Evolutionary conservation across 2,888 invertebrate genomes (phyloP).

Genomic region (Mylabris sibirica): DNA sequence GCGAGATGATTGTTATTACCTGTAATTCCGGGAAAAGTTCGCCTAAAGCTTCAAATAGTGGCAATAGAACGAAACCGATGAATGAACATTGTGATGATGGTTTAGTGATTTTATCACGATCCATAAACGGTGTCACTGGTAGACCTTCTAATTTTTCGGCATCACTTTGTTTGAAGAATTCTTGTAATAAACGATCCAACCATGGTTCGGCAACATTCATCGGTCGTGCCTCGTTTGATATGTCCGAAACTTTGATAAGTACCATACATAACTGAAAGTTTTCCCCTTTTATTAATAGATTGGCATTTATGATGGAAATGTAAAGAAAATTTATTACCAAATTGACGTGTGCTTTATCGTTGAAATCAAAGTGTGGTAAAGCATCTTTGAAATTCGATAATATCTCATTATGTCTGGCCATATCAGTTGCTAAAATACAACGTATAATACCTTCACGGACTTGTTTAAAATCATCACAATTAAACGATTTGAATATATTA

Average conservation of each 20-base stretch:
- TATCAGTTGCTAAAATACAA: conserved; percentile 79
- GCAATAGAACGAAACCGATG: conserved; percentile 81
- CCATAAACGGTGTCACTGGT: conserved; percentile 87
- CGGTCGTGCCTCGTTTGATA: conserved; percentile 83
- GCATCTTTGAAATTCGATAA: conserved; percentile 75
- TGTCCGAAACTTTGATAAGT: conserved; percentile 84
- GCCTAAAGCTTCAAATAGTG: conserved; percentile 80
- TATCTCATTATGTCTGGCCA: conserved; percentile 82
- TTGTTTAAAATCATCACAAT: conserved; percentile 68
- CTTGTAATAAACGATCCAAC: conserved; percentile 76
- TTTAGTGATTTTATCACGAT: conserved; percentile 83
- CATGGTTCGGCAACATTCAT: conserved; percentile 86
- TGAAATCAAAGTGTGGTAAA: conserved; percentile 71
- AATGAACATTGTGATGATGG: conserved; percentile 85
- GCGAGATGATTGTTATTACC: too few species aligned
- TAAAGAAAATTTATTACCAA: conserved; percentile 64
- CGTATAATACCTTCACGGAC: conserved; percentile 82
- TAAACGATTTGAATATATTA: conserved; percentile 78
- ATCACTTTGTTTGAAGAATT: conserved; percentile 82
- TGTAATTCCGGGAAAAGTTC: conserved; percentile 77
- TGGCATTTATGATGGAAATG: not conserved
- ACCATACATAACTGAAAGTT: conserved; percentile 73
- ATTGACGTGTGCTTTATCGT: conserved; percentile 74
- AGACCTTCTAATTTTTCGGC: conserved; percentile 82
- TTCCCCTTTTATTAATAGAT: conserved; percentile 3